These are phyloP conservation scores for Pandemis cinnamomeana DNA, from an alignment of 2,888 invertebrate species.

Conservation along the genomic window DNA sequence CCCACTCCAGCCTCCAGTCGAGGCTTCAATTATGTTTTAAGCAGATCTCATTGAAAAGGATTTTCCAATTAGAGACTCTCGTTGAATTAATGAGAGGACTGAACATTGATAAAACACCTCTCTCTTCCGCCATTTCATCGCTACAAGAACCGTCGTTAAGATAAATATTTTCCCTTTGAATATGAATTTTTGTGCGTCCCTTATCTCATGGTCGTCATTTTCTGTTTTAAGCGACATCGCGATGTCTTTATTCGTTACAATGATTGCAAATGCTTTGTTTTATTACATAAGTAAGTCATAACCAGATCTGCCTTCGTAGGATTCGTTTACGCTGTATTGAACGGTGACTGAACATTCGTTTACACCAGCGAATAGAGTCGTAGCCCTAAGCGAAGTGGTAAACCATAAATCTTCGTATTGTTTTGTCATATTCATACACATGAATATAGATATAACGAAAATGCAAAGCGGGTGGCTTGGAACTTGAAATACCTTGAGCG, in stretches of 20 bases:
- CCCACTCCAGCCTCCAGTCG: constrained; percentile 64
- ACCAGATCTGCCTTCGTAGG: constrained; percentile 26
- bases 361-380: constrained; percentile 35
- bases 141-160: constrained; percentile 51
- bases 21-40: constrained; percentile 70
- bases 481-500: constrained; percentile 50
- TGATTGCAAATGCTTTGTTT: constrained; percentile 24
- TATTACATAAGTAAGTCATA: constrained; percentile 36
- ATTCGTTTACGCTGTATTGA: constrained; percentile 20
- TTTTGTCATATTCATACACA: constrained; percentile 58
- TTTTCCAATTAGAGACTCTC: constrained; percentile 70
- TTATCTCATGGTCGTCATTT: constrained; percentile 47
- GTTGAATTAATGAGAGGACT: constrained; percentile 69
- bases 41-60: constrained; percentile 67
- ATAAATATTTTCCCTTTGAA: constrained; percentile 50
- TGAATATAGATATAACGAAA: constrained; percentile 47
- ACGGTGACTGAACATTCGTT: constrained; percentile 9
- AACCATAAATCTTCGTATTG: constrained; percentile 68
- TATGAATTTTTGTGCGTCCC: constrained; percentile 46
- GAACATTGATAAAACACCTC: constrained; percentile 64
- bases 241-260: constrained; percentile 24
- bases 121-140: constrained; percentile 60
- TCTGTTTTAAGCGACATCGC: constrained; percentile 15
- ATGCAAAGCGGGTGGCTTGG: constrained; percentile 53
- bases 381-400: constrained; percentile 50